phyloP scores from a whole-genome alignment of 2,797 vertebrate genomes.

The Natrix natrix region DNA sequence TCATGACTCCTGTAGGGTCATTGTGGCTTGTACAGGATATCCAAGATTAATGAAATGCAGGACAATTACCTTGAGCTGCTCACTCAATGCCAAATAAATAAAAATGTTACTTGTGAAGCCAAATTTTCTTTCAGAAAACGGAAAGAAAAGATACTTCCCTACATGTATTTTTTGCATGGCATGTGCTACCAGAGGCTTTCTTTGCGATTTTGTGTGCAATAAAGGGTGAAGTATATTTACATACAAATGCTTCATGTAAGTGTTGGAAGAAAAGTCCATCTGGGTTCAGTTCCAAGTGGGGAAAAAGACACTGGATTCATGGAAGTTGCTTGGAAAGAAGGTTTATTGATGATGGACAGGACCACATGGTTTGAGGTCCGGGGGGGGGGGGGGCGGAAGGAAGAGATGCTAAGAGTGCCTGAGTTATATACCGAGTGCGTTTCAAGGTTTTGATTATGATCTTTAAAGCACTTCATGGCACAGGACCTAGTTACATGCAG shows the following conservation, averaged over 20 bases:
- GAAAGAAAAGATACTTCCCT: not conserved
- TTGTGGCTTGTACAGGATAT: not conserved
- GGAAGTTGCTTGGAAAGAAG: too few species aligned
- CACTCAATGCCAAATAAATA: not conserved
- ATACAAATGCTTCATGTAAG: not conserved
- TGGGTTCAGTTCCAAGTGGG: too few species aligned
- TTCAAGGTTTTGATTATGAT: too few species aligned
- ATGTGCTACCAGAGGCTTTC: not conserved
- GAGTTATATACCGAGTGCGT: too few species aligned
- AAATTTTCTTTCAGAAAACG: not conserved
- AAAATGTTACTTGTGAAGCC: not conserved
- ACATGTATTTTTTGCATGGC: not conserved
- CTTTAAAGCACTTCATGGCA: too few species aligned
- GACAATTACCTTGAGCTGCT: not conserved
- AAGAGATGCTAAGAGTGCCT: too few species aligned
- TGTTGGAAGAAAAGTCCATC: too few species aligned
- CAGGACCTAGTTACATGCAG: too few species aligned
- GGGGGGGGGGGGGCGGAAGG: too few species aligned
- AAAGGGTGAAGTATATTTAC: not conserved
- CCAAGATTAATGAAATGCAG: not conserved
- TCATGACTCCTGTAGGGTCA: not conserved
- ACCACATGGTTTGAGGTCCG: too few species aligned
- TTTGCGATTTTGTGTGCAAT: not conserved
- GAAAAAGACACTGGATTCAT: too few species aligned
- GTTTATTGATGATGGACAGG: too few species aligned